Evolutionary conservation across 2,888 invertebrate species (phyloP), one percentile per base, ranked within the genome.

Genomic region (Drosophila picticornis): DNA sequence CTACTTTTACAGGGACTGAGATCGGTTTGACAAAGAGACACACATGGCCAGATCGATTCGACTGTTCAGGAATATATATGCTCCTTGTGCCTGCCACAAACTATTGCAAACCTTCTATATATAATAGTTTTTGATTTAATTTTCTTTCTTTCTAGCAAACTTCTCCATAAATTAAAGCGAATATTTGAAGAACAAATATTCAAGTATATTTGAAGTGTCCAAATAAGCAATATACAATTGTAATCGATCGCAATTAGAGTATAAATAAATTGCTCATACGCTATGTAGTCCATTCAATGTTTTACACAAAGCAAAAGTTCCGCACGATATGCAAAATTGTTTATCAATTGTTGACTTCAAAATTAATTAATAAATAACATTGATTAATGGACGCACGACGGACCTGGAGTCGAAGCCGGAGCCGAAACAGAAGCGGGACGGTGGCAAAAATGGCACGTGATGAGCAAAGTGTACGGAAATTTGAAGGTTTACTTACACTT

Each of bases 331-430:
- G 51, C 43, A 63, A 55, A 64, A 64, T 68, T 31, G 71, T 67
- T 72, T 60, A 53, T 31, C 56, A 62, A 68, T 50, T 75, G 70
- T 68, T 81, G 82, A 64, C 72, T 71, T 48, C 50, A 65, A 69
- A 70, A 59, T 79, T 75, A 70, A 72, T 82, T 67, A 72, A 88
- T 83, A 83, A 88, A 81, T 88, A 83, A 85, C 48, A 63, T 55
- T 86, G 85, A 90, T 86, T 88, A 88, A 86, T 86, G 74, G 73
- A 40, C 50, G 46, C 53, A 60, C 68, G 61, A 46, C 25, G 46
- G 4, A 25, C 64, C 65, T 25, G 31, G 48, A 51, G 52, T 22
- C 1, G 25, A 2, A 5, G 22, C 2, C 16, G 52, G 16, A 22
- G 4, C 27, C 27, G 57, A 36, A 31, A 51, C 27, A 4, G 19